A percentile compares a stretch with the other conserved stretches of the same genome.
Conservation (phyloP, 2,888 invertebrate genomes). For the Axea sp. region DNA sequence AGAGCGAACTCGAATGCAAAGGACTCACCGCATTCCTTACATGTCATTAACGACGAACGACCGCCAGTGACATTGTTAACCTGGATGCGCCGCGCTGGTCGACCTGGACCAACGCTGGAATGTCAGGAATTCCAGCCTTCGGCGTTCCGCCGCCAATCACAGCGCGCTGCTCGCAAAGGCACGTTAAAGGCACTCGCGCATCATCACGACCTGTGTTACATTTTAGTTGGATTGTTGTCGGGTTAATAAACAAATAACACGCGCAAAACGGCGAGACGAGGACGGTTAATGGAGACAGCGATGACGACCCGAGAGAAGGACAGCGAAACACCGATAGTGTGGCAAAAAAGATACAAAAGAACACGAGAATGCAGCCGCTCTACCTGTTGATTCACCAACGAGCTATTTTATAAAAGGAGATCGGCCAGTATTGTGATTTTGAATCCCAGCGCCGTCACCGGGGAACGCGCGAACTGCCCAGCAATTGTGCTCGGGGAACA, state of each 20-base stretch:
- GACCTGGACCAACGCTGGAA: conserved; percentile 69
- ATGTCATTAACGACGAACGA: conserved; percentile 74
- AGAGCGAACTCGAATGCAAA: background rate
- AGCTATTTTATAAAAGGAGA: conserved; percentile 30
- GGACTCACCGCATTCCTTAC: conserved; percentile 74
- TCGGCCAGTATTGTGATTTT: conserved; percentile 12
- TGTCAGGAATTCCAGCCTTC: conserved; percentile 64
- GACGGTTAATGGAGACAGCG: background rate
- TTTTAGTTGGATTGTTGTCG: background rate
- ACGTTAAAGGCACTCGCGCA: conserved; percentile 25
- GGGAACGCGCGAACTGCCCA: conserved; percentile 29
- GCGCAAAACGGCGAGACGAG: background rate
- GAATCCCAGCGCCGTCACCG: conserved; percentile 19
- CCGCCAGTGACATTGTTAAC: conserved; percentile 72
- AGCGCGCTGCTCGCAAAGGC: conserved; percentile 14
- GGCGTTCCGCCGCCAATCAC: conserved; percentile 43
- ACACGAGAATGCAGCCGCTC: conserved; percentile 29
- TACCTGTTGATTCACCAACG: conserved; percentile 41
- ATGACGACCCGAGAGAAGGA: background rate
- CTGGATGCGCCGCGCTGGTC: conserved; percentile 66
- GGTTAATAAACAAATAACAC: background rate
- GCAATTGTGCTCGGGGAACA: background rate
- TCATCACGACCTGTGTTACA: conserved; percentile 3
- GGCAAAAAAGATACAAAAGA: conserved; percentile 17
- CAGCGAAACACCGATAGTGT: background rate